These are phyloP conservation scores for Monodelphis domestica DNA, from an alignment of 2,797 vertebrate genomes.

Conservation along the genomic window DNA sequence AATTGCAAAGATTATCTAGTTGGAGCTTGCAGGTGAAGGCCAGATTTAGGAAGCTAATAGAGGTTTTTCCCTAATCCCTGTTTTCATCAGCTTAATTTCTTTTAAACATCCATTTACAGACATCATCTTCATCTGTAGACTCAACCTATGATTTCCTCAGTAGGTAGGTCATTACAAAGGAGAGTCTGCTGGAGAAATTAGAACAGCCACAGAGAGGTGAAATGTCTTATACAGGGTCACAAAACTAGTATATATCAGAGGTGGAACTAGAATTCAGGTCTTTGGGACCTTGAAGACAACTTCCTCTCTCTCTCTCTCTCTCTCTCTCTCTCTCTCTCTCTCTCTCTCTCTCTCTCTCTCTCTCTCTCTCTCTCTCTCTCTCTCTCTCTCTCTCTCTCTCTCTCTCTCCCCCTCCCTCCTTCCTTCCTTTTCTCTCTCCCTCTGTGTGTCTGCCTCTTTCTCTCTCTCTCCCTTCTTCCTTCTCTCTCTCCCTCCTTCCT, in stretches of 20 bases:
- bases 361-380: neutral
- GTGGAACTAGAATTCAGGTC: neutral
- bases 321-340: neutral
- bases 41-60: constrained; percentile 67
- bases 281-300: neutral
- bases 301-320: neutral
- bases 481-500: too few relatives aligned
- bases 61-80: constrained; percentile 66
- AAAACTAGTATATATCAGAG: neutral
- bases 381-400: too few relatives aligned
- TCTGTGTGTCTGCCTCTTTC: too few relatives aligned
- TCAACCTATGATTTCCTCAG: constrained; percentile 12
- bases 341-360: too few relatives aligned
- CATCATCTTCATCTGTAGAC: constrained; percentile 65
- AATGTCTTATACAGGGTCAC: neutral
- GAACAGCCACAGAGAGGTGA: neutral
- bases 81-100: constrained; percentile 71
- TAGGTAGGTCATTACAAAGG: neutral
- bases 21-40: constrained; percentile 58
- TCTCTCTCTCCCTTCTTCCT: too few relatives aligned
- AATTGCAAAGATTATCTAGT: constrained; percentile 75
- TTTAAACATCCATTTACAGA: constrained; percentile 72
- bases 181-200: neutral
- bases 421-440: too few relatives aligned
- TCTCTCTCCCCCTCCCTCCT: too few relatives aligned